These are phyloP conservation scores for Lates calcarifer DNA, from an alignment of 2,113 vertebrate genomes.

Conservation along the genomic window DNA sequence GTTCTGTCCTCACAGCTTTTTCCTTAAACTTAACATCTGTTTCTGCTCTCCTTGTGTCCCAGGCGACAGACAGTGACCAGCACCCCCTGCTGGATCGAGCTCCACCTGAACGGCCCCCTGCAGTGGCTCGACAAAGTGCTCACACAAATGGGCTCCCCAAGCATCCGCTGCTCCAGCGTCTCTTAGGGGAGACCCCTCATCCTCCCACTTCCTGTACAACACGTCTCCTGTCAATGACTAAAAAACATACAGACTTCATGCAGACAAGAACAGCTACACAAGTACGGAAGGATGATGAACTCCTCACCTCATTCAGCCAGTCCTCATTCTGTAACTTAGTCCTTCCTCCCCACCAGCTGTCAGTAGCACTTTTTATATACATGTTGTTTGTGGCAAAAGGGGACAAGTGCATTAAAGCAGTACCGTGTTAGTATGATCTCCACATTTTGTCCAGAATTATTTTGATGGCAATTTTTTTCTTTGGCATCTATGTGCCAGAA, in stretches of 20 bases:
- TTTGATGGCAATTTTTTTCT: conserved; percentile 41
- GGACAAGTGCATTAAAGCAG: conserved; percentile 79
- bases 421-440: conserved; percentile 56
- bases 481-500: conserved; percentile 51
- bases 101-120: conserved; percentile 97
- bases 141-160: conserved; percentile 98
- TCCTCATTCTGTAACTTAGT: conserved; percentile 41
- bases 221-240: conserved; percentile 52
- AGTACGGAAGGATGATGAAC: conserved; percentile 24
- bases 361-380: conserved; percentile 81
- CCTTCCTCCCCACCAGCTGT: conserved; percentile 65
- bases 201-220: conserved; percentile 26
- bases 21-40: conserved; percentile 27
- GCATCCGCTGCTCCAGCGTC: conserved; percentile 96
- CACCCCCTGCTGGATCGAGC: conserved; percentile 99
- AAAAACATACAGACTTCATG: conserved; percentile 52
- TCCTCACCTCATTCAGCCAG: conserved; percentile 36
- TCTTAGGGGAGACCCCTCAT: conserved; percentile 85
- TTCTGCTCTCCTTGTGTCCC: conserved; percentile 15
- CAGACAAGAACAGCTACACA: conserved; percentile 35
- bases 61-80: conserved; percentile 99
- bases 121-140: conserved; percentile 99
- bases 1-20: conserved; percentile 1
- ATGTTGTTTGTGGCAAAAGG: conserved; percentile 72
- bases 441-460: conserved; percentile 47